Evolutionary conservation across 1,140 invertebrate species (phyloP), one percentile per base, ranked within the genome.

Genomic region (Drosophila pectinifera): DNA sequence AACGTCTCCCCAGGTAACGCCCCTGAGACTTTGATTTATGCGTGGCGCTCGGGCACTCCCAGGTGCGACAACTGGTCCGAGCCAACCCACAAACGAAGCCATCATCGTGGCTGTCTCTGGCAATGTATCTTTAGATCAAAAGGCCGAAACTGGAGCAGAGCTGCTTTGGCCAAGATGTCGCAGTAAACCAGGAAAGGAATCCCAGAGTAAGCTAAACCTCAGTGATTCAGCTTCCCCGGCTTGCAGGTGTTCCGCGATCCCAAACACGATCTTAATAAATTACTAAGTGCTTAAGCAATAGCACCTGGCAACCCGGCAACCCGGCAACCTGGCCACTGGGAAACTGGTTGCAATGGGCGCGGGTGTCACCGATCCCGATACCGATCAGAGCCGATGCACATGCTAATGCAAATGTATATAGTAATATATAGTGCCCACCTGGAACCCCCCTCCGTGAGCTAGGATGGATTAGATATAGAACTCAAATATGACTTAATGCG

Each of bases 221-320:
- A 34, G 11, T 48, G 41, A 56, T 39, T 69, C 45, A 46, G 64
- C 16, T 13, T 13, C 11, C 11, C 61, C 22, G 20, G 4, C 3
- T n/a, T 14, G 34, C 67, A 70, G 64, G 31, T 70, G 49, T 56
- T 45, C 24, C n/a, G n/a, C n/a, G n/a, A n/a, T 26, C 20, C 11
- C 36, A 24, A 51, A 51, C 16, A 20, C 16, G 31, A 38, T 43
- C 28, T 31, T 11, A 42, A 46, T 57, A 28, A 70, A 36, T 56
- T 26, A 57, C 49, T 43, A 34, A 55, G 18, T 13, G 36, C 36
- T 16, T 2, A 1, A n/a, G 18, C 41, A n/a, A 20, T 55, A 39
- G 28, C 67, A 70, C 67, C 67, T 70, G 67, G 64, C 67, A 70
- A 56, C n/a, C n/a, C n/a, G n/a, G n/a, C n/a, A n/a, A n/a, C n/a